These are phyloP conservation scores for Escarpia spicata DNA, from an alignment of 2,888 invertebrate species.

Conservation along the genomic window DNA sequence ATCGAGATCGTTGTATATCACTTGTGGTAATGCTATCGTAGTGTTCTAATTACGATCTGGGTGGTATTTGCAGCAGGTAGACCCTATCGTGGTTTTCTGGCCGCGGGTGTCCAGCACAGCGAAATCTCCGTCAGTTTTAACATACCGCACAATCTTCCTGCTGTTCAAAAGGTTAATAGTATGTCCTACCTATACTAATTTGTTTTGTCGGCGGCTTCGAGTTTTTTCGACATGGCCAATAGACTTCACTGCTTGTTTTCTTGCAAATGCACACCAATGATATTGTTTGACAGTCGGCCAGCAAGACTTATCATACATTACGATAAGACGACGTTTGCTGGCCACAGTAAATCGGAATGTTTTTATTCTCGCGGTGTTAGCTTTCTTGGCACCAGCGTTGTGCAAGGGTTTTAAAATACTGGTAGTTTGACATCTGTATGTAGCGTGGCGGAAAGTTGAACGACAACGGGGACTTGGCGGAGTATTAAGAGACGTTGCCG, in stretches of 20 bases:
- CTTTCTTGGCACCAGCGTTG: not conserved
- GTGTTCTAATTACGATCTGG: not conserved
- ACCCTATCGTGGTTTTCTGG: not conserved
- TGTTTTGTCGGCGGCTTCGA: not conserved
- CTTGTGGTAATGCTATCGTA: not conserved
- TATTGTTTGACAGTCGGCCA: not conserved
- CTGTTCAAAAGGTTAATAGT: not conserved
- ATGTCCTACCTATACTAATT: not conserved
- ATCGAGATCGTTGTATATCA: not conserved
- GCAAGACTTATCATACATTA: not conserved
- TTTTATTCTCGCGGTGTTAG: not conserved
- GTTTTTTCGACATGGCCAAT: not conserved
- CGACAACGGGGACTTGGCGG: no score
- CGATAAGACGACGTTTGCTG: not conserved
- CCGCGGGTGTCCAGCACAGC: not conserved
- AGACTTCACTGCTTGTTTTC: not conserved
- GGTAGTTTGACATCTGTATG: no score
- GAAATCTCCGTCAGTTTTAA: not conserved
- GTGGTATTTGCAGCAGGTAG: no score
- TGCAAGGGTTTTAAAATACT: no score
- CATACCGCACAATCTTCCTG: not conserved
- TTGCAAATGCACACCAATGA: not conserved
- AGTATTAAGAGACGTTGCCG: no score
- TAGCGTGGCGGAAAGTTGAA: no score
- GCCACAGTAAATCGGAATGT: not conserved